Base-by-base conservation (phyloP, 37 sponge, comb jelly and placozoan species). In the Crambe crambe region DNA sequence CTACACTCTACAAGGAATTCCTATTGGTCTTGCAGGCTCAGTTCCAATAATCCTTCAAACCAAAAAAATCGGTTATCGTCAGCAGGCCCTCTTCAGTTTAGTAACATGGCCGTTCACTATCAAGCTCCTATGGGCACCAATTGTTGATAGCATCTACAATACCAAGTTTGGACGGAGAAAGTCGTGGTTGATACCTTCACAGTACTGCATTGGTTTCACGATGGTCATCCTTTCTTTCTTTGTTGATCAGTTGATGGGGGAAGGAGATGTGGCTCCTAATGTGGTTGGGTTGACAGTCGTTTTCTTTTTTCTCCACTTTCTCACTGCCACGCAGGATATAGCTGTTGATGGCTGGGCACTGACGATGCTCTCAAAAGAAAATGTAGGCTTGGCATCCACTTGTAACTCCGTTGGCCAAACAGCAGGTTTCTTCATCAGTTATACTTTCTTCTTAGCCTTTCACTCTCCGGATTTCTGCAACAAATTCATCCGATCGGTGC, bases 291-390 rank as follows among this genome's bases (percentile, higher is more conserved):
- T 98, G 34, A 91, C 99, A 20, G 57, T 73, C 2, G 47, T 83
- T 21, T 98, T 98, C 92, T 94, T 91, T 73, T 42, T 86, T 3
- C 83, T 98, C 22, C 83, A 86, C 60, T 78, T 96, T 58, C 84
- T 93, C 26, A 89, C 99, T 34, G 96, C 63, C 63, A 61, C 63
- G 6, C 98, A 97, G 43, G 98, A 97, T 75, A 95, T 97, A 29
- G 98, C 96, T 0, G 98, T 97, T 35, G 98, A 97, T 62, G 98
- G 98, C 27, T 97, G 98, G 98, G 98, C 98, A 0, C 82, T 97
- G 37, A 94, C 94, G 21, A 96, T 98, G 88, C 89, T 98, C 40
- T 91, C 92, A 6, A 70, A 60, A 25, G 82, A 89, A 23, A 89
- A 91, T 51, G 90, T 98, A 20, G 99, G 99, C 42, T 89, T 90